Base-by-base conservation (phyloP, 2,113 vertebrate genomes). In the Ia io region DNA sequence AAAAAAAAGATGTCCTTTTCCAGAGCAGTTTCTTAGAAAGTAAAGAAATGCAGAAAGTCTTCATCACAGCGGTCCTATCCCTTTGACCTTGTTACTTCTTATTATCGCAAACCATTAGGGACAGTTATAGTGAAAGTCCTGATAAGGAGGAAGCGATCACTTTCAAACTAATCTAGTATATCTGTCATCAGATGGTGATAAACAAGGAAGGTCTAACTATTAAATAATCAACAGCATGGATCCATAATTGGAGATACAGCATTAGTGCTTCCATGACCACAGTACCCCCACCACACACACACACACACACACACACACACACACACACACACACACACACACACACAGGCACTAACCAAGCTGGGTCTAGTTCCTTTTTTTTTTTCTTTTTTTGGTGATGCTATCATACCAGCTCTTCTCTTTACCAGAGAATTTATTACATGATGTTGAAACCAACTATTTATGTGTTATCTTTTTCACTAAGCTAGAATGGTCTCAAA, bases 371-470 rank as follows among this genome's bases (percentile, higher is more conserved):
- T 73, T 90, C 35, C 16, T n/a, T 83, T 78, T 35, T 28, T 83
- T 76, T 23, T 44, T 10, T 85, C 56, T 65, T 49, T 70, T 28
- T 37, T 37, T 11, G 32, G 30, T 22, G 9, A 5, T 42, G 17
- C 28, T 25, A 16, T 80, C 56, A 20, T 13, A 59, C 17, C 37
- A 61, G 20, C 44, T 23, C 42, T 91, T 87, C 22, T 90, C 51
- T 56, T 95, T 88, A 88, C 87, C 88, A 88, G 23, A 79, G 30
- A 73, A 69, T 37, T 93, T 56, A 79, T 70, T 82, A 93, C 56
- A 70, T 14, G 67, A 92, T 95, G 71, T 90, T 93, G 95, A 96
- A 97, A 95, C 92, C 44, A 96, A 90, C 86, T 78, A 74, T 70
- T 88, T 25, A 1, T 69, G 6, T 79, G n/a, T 78, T 37, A 78